Conservation (phyloP, 1,140 invertebrate genomes). For the Nymphalis io region DNA sequence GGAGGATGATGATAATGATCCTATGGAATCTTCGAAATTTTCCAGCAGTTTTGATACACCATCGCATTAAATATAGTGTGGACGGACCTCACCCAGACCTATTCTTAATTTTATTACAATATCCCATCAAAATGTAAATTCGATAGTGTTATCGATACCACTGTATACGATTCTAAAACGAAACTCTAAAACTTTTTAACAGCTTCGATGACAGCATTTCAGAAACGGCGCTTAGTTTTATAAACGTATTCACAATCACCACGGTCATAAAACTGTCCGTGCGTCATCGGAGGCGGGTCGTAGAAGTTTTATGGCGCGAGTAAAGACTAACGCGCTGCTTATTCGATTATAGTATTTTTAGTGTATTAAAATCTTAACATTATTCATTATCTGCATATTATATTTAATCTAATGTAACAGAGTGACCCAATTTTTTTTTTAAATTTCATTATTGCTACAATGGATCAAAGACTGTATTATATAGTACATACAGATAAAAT, state of each 20-base stretch:
- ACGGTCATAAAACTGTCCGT: slow-evolving; percentile 59
- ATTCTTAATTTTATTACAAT: too few relatives aligned
- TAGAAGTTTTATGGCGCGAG: slow-evolving; percentile 60
- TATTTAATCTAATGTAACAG: neutral
- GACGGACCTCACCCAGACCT: too few relatives aligned
- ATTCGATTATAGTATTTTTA: slow-evolving; percentile 13
- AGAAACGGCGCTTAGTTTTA: slow-evolving; percentile 23
- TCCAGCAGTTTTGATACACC: too few relatives aligned
- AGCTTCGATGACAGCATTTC: slow-evolving; percentile 7
- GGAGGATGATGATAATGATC: too few relatives aligned
- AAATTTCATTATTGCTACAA: too few relatives aligned
- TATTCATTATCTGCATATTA: neutral
- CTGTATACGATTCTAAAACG: neutral
- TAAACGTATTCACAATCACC: slow-evolving; percentile 25
- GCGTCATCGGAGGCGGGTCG: slow-evolving; percentile 64
- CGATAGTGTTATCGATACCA: neutral
- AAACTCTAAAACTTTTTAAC: slow-evolving; percentile 5
- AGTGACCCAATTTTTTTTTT: too few relatives aligned
- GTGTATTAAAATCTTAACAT: neutral
- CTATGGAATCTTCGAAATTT: too few relatives aligned
- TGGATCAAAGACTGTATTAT: too few relatives aligned
- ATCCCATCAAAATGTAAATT: neutral
- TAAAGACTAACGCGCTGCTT: slow-evolving; percentile 41
- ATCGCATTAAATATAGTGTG: too few relatives aligned
- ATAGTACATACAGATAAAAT: too few relatives aligned